Evolutionary conservation across 2,797 vertebrate genomes (phyloP).

Genomic region (Amniataba percoides): DNA sequence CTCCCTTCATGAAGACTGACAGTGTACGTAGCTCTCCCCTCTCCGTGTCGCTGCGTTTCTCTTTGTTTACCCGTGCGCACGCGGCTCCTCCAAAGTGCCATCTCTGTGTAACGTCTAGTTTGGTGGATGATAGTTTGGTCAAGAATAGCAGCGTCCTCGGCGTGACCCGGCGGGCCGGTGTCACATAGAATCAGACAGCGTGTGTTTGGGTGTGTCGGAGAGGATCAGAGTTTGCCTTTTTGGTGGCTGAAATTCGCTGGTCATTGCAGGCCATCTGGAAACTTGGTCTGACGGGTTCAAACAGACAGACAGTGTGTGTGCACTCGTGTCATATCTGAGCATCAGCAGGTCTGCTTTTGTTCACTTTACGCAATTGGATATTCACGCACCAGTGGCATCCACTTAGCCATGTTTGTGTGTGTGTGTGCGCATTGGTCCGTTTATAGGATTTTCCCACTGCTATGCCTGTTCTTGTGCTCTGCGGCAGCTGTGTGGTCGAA

Average conservation of each 20-base stretch:
- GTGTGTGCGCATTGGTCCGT: constrained; percentile 27
- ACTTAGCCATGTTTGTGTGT: constrained; percentile 27
- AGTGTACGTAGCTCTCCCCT: background rate
- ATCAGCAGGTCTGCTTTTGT: constrained; percentile 49
- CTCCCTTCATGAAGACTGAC: constrained; percentile 13
- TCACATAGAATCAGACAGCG: constrained; percentile 38
- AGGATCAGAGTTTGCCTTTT: constrained; percentile 39
- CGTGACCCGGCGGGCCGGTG: constrained; percentile 15
- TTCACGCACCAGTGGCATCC: constrained; percentile 48
- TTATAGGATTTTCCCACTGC: constrained; percentile 41
- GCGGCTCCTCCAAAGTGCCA: constrained; percentile 24
- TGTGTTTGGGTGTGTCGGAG: constrained; percentile 41
- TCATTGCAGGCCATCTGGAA: constrained; percentile 42
- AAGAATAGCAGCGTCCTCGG: constrained; percentile 41
- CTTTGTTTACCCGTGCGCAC: constrained; percentile 24
- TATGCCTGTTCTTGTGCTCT: constrained; percentile 42
- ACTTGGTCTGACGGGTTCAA: constrained; percentile 32
- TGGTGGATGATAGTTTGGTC: constrained; percentile 22
- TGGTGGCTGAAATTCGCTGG: constrained; percentile 19
- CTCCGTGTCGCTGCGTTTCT: constrained; percentile 1
- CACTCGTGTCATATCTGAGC: constrained; percentile 38
- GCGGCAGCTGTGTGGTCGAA: constrained; percentile 43
- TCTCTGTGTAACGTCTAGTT: constrained; percentile 38
- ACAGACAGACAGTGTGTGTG: background rate
- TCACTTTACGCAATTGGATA: constrained; percentile 44